These are phyloP conservation scores for Pseudorhiza aurosa DNA, from an alignment of 30 jellyfish, hydroid and myxozoan genomes.

Conservation along the genomic window DNA sequence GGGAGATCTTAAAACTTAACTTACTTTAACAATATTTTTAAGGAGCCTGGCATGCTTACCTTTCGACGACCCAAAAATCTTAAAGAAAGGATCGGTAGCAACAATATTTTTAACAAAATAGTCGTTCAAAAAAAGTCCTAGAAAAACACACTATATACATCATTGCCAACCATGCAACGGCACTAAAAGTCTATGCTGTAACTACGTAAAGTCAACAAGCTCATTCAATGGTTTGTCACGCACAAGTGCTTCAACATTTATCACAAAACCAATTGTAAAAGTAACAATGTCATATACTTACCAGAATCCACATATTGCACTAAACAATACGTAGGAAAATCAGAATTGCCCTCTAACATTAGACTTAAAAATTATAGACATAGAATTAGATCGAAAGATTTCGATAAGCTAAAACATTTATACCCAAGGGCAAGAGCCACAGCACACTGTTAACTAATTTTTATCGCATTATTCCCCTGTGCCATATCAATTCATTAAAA, in stretches of 20 bases:
- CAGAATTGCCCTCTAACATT: background rate
- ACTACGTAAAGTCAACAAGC: too few species aligned
- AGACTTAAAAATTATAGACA: constrained; percentile 4
- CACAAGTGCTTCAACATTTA: background rate
- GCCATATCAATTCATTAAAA: too few species aligned
- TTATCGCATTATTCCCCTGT: too few species aligned
- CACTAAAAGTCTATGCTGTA: too few species aligned
- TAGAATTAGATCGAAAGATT: background rate
- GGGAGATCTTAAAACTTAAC: constrained; percentile 10
- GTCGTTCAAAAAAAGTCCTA: too few species aligned
- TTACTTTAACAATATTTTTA: background rate
- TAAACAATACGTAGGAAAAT: background rate
- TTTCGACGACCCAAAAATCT: background rate
- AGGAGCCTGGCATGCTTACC: background rate
- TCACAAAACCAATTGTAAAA: background rate
- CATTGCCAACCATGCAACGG: too few species aligned
- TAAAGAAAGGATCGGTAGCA: constrained; percentile 5
- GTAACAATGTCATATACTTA: background rate
- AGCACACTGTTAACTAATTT: too few species aligned
- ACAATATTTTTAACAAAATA: background rate
- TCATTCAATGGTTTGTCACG: background rate
- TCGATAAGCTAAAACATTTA: background rate
- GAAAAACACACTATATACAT: too few species aligned
- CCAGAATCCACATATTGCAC: background rate
- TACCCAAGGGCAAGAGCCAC: background rate